Evolutionary conservation across 2,113 vertebrate genomes (phyloP).

Genomic region (Prunella himalayana): DNA sequence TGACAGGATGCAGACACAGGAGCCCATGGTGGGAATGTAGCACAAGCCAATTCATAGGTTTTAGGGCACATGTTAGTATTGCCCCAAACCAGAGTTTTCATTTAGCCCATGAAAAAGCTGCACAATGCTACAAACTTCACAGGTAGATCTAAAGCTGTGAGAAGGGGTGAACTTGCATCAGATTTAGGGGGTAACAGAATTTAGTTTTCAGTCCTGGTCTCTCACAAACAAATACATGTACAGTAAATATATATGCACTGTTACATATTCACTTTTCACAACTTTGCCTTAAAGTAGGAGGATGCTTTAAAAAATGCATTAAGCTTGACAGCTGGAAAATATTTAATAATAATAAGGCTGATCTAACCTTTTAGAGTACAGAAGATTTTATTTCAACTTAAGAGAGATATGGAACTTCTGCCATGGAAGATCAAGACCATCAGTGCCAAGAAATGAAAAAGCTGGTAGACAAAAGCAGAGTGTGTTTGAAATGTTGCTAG

Average conservation of each 20-base stretch:
- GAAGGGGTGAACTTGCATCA: not conserved
- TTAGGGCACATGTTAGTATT: not conserved
- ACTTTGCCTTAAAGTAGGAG: not conserved
- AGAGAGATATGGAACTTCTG: not conserved
- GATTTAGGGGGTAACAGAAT: not conserved
- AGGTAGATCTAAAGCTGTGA: not conserved
- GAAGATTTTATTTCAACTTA: not conserved
- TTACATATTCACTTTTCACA: not conserved
- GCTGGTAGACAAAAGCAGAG: not conserved
- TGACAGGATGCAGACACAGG: not conserved
- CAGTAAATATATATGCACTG: not conserved
- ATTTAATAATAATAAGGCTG: not conserved
- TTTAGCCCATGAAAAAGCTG: not conserved
- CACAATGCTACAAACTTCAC: not conserved
- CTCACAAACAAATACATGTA: not conserved
- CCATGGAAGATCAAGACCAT: not conserved
- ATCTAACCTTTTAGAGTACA: not conserved
- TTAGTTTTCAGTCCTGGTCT: not conserved
- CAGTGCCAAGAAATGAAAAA: not conserved
- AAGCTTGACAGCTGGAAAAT: not conserved
- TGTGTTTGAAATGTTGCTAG: not conserved
- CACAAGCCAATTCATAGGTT: not conserved
- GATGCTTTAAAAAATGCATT: constrained; percentile 29
- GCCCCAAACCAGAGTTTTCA: not conserved
- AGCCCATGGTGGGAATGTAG: not conserved